Evolutionary conservation across 2,113 vertebrate species (phyloP), one percentile per base, ranked within the genome.

Genomic region (Aplodontia rufa): DNA sequence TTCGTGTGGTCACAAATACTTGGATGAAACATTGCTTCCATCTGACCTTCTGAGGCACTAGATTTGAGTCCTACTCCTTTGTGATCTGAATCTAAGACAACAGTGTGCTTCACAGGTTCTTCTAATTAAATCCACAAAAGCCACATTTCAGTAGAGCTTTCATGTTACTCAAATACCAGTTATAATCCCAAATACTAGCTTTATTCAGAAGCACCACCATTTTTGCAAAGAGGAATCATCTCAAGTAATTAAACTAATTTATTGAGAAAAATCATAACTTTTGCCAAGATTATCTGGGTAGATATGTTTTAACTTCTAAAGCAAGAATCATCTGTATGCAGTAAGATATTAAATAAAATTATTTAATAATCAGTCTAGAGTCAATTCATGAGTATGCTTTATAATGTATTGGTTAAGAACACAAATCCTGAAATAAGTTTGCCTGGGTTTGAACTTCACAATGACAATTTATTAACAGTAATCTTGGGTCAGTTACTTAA

Each of bases 321-420:
- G 83, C 1, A 79, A 90, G 71, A 96, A 96, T 87, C 32, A 69
- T 79, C 74, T 83, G 5, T 53, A 71, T 79, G 9, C 64, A 87
- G 37, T 79, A 64, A 87, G n/a, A 8, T 62, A 72, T 60, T 86
- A 30, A 55, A 68, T 53, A 92, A 96, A 84, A 55, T 49, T 92
- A 55, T n/a, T 28, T 55, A 90, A 90, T 49, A 12, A 3, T 83
- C 55, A 51, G 11, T 76, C 78, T 90, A 16, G 24, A 80, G 6
- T 87, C 45, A 76, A 72, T 20, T 84, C 66, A 80, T 87, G 75
- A 95, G 53, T 40, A 60, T 42, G 64, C 20, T 37, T 8, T 79
- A 30, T 64, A 66, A 97, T 47, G 28, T 82, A 28, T n/a, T 85
- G 47, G 11, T 92, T 87, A 82, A 90, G 13, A 68, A 79, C 20